A percentile compares a stretch with the other conserved stretches of the same genome.
Conservation (phyloP, 2,113 vertebrate genomes). For the Lepus europaeus region DNA sequence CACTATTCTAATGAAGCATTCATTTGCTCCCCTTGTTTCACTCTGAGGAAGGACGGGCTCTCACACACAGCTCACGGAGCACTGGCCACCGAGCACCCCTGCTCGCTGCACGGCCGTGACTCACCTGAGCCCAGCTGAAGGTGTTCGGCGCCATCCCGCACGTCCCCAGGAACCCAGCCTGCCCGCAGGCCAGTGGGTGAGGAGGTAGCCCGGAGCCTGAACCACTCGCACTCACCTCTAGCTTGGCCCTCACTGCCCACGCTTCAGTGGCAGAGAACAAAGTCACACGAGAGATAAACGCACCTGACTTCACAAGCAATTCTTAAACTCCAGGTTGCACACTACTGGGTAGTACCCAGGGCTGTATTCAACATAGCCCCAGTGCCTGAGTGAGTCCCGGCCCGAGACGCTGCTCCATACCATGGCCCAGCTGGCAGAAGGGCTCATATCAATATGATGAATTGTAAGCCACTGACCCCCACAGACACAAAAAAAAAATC, state of each 20-base stretch:
- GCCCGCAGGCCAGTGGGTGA: too few species aligned
- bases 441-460: conserved; percentile 52
- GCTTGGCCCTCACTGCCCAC: background rate
- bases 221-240: background rate
- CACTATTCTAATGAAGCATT: conserved; percentile 69
- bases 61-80: conserved; percentile 68
- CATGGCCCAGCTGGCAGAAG: conserved; percentile 12
- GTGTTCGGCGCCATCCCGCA: background rate
- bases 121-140: conserved; percentile 64
- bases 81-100: conserved; percentile 72
- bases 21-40: conserved; percentile 1
- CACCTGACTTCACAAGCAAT: background rate
- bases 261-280: background rate
- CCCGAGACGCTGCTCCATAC: background rate
- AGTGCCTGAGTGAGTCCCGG: background rate
- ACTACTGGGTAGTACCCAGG: background rate
- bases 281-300: background rate
- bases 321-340: background rate
- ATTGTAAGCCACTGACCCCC: conserved; percentile 49
- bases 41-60: conserved; percentile 42
- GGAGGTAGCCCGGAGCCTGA: background rate
- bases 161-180: background rate
- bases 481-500: conserved; percentile 54
- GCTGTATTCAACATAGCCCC: background rate
- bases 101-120: background rate